Base-by-base conservation (phyloP, 2,888 invertebrate genomes). In the Temnothorax rugatulus region DNA sequence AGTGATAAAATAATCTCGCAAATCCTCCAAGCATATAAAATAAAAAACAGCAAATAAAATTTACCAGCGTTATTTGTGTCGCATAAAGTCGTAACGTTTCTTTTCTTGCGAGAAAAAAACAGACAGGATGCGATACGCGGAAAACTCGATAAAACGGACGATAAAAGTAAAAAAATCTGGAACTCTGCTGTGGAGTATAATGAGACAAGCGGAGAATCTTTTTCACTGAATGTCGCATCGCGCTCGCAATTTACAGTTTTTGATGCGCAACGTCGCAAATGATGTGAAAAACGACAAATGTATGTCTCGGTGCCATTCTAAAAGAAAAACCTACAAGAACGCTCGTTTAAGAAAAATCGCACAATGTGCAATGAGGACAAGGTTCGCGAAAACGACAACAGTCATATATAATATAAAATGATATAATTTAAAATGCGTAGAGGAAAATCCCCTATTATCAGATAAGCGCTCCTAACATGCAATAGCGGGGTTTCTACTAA, bases 211-310 rank as follows among this genome's bases (percentile, higher is more conserved):
- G 13, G 25, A 21, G 15, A 66, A 66, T 44, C 25, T n/a, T 41
- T 41, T 66, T 76, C 66, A 50, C 13, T 8, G 57, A 25, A 66
- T 34, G 11, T 41, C 63, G 11, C 50, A 21, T 64, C 25, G 21
- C 63, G 2, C 9, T 21, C 38, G 66, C 52, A 8, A 76, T 76
- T 76, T 66, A 66, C 52, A 76, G 52, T 76, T 66, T 76, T 76
- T 66, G 52, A 66, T 25, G 25, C 52, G 15, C 11, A 29, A 59
- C 41, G n/a, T n/a, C 21, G 57, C 29, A 41, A 75, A 47, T 47
- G 38, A 52, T 21, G 9, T 34, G 59, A 59, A 75, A 61, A 61
- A 74, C 2, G 52, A 52, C 50, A 66, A 25, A 44, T 76, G n/a
- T 25, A 11, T n/a, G 21, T 54, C 15, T 54, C 15, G 15, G 21